Conservation (phyloP, 2,113 vertebrate species). For the Tenebrosternarchus preto region DNA sequence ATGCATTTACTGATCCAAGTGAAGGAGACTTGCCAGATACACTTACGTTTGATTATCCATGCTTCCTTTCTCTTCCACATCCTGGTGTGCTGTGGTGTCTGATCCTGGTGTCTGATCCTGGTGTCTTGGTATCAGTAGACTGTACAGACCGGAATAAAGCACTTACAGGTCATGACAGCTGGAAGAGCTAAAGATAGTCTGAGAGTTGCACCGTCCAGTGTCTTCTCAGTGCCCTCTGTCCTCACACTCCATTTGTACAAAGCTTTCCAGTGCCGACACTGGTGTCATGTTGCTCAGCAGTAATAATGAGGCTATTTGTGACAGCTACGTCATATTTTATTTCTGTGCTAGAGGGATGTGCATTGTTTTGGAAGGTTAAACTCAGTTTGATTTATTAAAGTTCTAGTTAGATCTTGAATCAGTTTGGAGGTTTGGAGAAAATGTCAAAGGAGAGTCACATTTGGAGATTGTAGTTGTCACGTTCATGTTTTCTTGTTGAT, state of each 20-base stretch:
- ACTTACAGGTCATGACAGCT: conserved; percentile 15
- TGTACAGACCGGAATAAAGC: conserved; percentile 8
- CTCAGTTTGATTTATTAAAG: neutral
- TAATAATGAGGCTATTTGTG: conserved; percentile 59
- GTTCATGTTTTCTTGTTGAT: neutral
- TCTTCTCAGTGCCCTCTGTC: conserved; percentile 42
- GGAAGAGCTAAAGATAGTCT: conserved; percentile 64
- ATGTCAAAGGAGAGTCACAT: neutral
- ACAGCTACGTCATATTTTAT: conserved; percentile 35
- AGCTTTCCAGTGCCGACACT: conserved; percentile 4
- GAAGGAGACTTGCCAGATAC: neutral
- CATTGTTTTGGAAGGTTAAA: neutral
- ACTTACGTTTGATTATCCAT: conserved; percentile 74
- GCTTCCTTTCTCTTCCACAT: conserved; percentile 62
- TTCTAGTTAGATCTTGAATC: neutral
- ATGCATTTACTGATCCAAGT: too few relatives aligned
- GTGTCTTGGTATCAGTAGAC: neutral
- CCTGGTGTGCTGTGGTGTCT: neutral
- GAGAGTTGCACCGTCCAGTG: too few relatives aligned
- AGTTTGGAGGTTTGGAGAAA: neutral
- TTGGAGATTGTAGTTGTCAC: neutral
- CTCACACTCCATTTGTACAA: conserved; percentile 8
- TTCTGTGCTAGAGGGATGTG: neutral
- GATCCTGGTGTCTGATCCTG: neutral
- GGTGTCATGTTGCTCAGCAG: conserved; percentile 60